phyloP scores from a whole-genome alignment of 2,888 invertebrate species.

The Diarsia brunnea region DNA sequence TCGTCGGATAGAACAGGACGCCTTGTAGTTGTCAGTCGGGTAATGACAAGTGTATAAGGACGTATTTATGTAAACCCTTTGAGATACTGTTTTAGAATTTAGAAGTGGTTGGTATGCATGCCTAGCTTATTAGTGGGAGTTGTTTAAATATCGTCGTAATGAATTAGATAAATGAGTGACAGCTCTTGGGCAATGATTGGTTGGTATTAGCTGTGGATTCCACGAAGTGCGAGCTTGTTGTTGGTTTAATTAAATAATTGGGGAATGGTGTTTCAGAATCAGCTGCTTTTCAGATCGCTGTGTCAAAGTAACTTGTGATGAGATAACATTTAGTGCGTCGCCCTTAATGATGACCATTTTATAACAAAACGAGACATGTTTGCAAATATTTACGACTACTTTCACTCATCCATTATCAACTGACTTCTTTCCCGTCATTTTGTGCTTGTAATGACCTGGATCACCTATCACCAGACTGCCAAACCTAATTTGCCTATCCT shows the following conservation, averaged over 20 bases:
- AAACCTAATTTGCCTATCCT: not conserved
- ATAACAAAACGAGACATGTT: too few species aligned
- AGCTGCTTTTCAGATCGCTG: not conserved
- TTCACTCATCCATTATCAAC: not conserved
- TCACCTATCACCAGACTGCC: not conserved
- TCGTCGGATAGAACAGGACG: slow-evolving; percentile 72
- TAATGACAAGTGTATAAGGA: slow-evolving; percentile 86
- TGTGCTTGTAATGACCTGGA: not conserved
- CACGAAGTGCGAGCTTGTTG: slow-evolving; percentile 29
- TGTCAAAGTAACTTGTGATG: slow-evolving; percentile 13
- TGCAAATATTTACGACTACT: not conserved
- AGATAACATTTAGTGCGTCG: not conserved
- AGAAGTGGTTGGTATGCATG: slow-evolving; percentile 66
- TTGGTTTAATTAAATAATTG: slow-evolving; percentile 22
- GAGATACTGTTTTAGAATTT: slow-evolving; percentile 80
- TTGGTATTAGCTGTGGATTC: slow-evolving; percentile 36
- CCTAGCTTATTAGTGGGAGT: slow-evolving; percentile 69
- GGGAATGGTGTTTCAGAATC: slow-evolving; percentile 13
- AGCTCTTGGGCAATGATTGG: slow-evolving; percentile 55
- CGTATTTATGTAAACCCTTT: slow-evolving; percentile 84
- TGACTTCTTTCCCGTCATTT: not conserved
- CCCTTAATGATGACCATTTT: not conserved
- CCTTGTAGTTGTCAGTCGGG: slow-evolving; percentile 82
- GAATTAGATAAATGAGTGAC: slow-evolving; percentile 64
- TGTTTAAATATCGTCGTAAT: slow-evolving; percentile 55